phyloP scores from a whole-genome alignment of 2,888 invertebrate species.

The Stenurella melanura region DNA sequence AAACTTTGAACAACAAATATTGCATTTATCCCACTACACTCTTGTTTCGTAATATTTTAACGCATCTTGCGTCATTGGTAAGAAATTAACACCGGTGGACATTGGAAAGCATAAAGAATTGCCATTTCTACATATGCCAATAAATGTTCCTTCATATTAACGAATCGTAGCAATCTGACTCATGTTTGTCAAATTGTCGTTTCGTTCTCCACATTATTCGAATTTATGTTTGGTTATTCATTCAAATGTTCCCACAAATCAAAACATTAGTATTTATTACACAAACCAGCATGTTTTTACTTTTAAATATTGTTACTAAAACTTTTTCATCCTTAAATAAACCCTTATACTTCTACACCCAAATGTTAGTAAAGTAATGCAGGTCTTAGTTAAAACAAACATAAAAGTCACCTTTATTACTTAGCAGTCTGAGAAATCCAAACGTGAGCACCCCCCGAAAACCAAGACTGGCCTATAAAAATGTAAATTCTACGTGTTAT shows the following conservation, averaged over 20 bases:
- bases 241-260: neutral
- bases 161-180: no score
- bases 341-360: conserved; percentile 37
- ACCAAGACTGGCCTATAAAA: conserved; percentile 56
- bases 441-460: conserved; percentile 53
- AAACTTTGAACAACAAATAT: no score
- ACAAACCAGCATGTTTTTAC: neutral
- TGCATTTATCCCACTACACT: no score
- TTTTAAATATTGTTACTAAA: neutral
- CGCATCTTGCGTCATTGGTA: no score
- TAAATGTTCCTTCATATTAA: no score
- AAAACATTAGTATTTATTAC: neutral
- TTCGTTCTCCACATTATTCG: no score
- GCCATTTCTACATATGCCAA: no score
- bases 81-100: no score
- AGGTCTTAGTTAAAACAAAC: conserved; percentile 43
- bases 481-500: conserved; percentile 38
- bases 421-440: conserved; percentile 53
- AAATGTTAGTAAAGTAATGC: conserved; percentile 35
- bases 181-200: no score
- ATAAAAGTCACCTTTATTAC: conserved; percentile 52
- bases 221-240: no score
- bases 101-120: no score
- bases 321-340: neutral
- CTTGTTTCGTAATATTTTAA: no score